Evolutionary conservation across 2,888 invertebrate species (phyloP), one percentile per base, ranked within the genome.

Genomic region (Neria commutata): DNA sequence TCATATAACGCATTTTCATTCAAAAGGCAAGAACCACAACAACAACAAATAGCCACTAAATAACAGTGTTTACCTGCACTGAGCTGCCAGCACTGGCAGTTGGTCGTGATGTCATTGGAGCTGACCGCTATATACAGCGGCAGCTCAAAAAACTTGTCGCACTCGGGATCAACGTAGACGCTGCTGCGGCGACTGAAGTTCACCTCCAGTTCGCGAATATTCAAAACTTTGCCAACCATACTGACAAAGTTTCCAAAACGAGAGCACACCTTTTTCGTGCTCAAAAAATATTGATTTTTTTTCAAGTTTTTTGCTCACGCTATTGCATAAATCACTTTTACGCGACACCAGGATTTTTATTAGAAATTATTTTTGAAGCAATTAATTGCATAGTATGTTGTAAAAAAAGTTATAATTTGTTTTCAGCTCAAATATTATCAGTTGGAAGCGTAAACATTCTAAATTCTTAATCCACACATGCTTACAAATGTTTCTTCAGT

Each of bases 121-220:
- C 81, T 81, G 59, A 79, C 81, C 58, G 75, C 75, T 56, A 81
- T 76, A 61, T 77, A 80, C 3, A 77, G 68, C 52, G 81, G 81
- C 67, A 81, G 67, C 69, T 81, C 82, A 64, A 80, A 81, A 67
- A 81, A 80, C 64, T 81, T 81, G 58, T 81, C 82, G 65, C 82
- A 81, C 63, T 81, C 82, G 60, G 82, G 82, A 78, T 81, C 82
- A 54, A 81, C 82, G 65, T 81, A 81, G 68, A 79, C 74, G 68
- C 82, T 82, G 66, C 81, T 80, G 50, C 81, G 81, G 10, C 81
- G 79, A 65, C 80, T 82, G 65, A 75, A 76, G 57, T 78, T 78
- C 65, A 75, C 78, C 62, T 81, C 81, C 66, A 81, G 70, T 62
- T 81, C 82, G 64, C 79, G 77, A 59, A 81, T 70, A 60, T 75